Percentiles rank a stretch among this genome's conserved stretches.
These are phyloP conservation scores for Tolmerus cingulatus DNA, from an alignment of 2,888 invertebrate species.

Conservation along the genomic window DNA sequence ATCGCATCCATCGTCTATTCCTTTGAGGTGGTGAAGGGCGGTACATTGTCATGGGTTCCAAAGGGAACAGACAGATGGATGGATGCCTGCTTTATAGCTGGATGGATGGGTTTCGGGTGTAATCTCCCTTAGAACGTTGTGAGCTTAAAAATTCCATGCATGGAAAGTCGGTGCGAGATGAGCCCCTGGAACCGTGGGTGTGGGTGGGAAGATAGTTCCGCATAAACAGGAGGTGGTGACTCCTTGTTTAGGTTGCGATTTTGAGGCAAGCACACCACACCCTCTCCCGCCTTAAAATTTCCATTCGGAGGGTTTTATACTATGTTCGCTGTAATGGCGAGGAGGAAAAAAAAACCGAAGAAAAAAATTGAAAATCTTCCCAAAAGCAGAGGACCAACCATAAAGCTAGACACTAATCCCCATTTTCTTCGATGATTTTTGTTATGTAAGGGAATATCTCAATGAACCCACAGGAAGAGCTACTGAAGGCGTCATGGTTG, in stretches of 20 bases:
- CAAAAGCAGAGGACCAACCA: background rate
- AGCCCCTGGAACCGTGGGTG: background rate
- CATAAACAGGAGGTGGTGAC: background rate
- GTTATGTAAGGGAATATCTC: background rate
- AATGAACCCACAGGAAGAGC: background rate
- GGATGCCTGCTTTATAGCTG: conserved; percentile 15
- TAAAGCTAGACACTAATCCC: background rate
- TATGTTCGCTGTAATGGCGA: background rate
- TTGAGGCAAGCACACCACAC: background rate
- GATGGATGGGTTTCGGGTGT: conserved; percentile 16
- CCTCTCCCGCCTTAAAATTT: background rate
- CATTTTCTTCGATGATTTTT: background rate
- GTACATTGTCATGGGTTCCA: conserved; percentile 18
- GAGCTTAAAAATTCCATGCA: background rate
- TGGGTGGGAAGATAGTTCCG: background rate
- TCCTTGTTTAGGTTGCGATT: background rate
- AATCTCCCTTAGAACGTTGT: background rate
- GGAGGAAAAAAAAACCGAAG: background rate
- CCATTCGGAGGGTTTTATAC: background rate
- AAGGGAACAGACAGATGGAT: conserved; percentile 31
- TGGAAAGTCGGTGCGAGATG: background rate
- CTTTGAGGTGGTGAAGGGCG: conserved; percentile 13
- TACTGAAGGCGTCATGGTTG: background rate
- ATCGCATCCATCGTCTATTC: conserved; percentile 4
- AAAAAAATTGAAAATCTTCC: background rate